phyloP scores from a whole-genome alignment of 37 sponge, comb jelly and placozoan species.

The Chondrilla cf. caribensis region DNA sequence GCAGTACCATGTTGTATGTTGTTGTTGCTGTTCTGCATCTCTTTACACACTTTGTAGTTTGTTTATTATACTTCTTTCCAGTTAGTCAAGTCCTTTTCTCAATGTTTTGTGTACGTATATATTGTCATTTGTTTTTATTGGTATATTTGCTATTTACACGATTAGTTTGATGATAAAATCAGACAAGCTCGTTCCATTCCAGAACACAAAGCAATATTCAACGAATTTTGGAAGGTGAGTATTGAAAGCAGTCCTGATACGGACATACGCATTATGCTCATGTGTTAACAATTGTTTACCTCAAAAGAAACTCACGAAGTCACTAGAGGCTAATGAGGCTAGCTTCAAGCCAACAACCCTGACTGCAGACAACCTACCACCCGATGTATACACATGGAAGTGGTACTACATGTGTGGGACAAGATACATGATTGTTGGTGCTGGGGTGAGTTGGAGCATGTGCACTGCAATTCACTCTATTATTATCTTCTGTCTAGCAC shows the following conservation, averaged over 20 bases:
- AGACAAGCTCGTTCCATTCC: conserved; percentile 20
- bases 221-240: conserved; percentile 39
- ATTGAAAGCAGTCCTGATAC: background rate
- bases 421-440: conserved; percentile 69
- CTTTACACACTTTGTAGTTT: too few relatives aligned
- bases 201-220: background rate
- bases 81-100: too few relatives aligned
- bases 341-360: too few relatives aligned
- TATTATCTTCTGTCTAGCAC: too few relatives aligned
- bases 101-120: conserved; percentile 1
- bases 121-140: background rate
- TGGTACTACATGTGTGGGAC: conserved; percentile 81
- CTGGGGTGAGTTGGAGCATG: conserved; percentile 61
- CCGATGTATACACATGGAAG: conserved; percentile 78
- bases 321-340: too few relatives aligned
- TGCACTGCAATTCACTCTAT: too few relatives aligned
- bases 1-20: too few relatives aligned
- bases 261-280: background rate
- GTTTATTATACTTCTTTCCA: too few relatives aligned
- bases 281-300: too few relatives aligned
- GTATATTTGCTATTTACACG: background rate
- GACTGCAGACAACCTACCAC: background rate
- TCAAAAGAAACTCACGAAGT: too few relatives aligned
- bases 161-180: conserved; percentile 54
- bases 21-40: too few relatives aligned